phyloP scores from a whole-genome alignment of 1,140 invertebrate genomes.

The Brachionus manjavacas region DNA sequence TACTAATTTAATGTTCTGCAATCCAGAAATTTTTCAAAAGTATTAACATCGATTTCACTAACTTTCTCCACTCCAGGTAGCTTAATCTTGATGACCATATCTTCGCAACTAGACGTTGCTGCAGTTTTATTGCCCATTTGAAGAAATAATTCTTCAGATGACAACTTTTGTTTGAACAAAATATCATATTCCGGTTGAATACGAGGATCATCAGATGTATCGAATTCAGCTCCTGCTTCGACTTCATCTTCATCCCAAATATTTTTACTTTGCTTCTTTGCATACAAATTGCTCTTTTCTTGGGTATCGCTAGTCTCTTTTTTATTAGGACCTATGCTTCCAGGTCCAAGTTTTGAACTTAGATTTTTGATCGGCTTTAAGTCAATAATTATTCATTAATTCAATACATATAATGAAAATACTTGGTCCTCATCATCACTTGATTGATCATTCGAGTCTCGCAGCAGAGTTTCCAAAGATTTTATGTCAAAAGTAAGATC shows the following conservation, averaged over 20 bases:
- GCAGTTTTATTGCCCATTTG: conserved; percentile 78
- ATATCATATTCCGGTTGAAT: conserved; percentile 72
- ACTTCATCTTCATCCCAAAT: conserved; percentile 64
- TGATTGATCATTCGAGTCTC: not conserved
- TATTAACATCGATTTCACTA: conserved; percentile 66
- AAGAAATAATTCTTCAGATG: conserved; percentile 76
- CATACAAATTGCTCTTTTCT: not conserved
- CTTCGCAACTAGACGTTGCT: conserved; percentile 75
- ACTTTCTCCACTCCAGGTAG: conserved; percentile 66
- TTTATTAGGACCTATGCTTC: conserved; percentile 27
- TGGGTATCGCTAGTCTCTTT: not conserved
- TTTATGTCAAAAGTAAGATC: conserved; percentile 9
- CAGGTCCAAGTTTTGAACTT: conserved; percentile 21
- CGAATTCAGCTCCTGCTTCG: conserved; percentile 54
- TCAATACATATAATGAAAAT: not conserved
- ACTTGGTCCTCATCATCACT: conserved; percentile 34
- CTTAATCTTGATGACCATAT: conserved; percentile 69
- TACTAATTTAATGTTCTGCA: conserved; percentile 64
- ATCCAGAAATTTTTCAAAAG: conserved; percentile 68
- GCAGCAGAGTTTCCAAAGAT: not conserved
- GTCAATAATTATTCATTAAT: not conserved
- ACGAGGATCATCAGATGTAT: conserved; percentile 63
- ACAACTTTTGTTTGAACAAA: conserved; percentile 75
- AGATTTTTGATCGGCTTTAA: conserved; percentile 34
- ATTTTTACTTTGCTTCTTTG: conserved; percentile 49